Evolutionary conservation across 1,140 invertebrate genomes (phyloP).

Genomic region (Brachionus rubens): DNA sequence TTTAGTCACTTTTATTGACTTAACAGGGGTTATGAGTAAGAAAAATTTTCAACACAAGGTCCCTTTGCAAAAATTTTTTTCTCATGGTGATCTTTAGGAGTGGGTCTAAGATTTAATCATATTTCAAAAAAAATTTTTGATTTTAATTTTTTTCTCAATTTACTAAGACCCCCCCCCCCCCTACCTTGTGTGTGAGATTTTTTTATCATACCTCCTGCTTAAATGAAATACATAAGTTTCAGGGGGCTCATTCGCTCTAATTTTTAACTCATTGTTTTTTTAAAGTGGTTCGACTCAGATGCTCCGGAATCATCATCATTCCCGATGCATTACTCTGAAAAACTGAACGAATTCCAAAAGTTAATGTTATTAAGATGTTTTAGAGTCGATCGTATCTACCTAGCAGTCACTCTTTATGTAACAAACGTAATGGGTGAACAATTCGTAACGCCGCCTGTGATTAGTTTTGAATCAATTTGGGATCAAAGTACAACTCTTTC

Average conservation of each 20-base stretch:
- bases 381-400: constrained; percentile 77
- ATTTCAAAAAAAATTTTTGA: too few species aligned
- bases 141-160: too few species aligned
- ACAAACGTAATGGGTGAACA: constrained; percentile 75
- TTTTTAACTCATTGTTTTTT: constrained; percentile 47
- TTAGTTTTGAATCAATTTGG: constrained; percentile 74
- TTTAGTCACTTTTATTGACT: too few species aligned
- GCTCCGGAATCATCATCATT: constrained; percentile 68
- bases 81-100: too few species aligned
- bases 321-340: constrained; percentile 69
- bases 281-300: constrained; percentile 77
- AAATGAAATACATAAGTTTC: too few species aligned
- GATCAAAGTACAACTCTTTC: constrained; percentile 74
- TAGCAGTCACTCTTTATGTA: constrained; percentile 74
- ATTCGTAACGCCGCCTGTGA: constrained; percentile 76
- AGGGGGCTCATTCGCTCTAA: neutral
- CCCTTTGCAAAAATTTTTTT: too few species aligned
- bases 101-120: too few species aligned
- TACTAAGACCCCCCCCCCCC: too few species aligned
- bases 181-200: too few species aligned
- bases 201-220: too few species aligned
- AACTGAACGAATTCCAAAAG: constrained; percentile 67
- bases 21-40: too few species aligned
- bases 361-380: constrained; percentile 80
- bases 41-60: too few species aligned